Evolutionary conservation across 1,140 invertebrate species (phyloP).

Genomic region (Bombus confusus): DNA sequence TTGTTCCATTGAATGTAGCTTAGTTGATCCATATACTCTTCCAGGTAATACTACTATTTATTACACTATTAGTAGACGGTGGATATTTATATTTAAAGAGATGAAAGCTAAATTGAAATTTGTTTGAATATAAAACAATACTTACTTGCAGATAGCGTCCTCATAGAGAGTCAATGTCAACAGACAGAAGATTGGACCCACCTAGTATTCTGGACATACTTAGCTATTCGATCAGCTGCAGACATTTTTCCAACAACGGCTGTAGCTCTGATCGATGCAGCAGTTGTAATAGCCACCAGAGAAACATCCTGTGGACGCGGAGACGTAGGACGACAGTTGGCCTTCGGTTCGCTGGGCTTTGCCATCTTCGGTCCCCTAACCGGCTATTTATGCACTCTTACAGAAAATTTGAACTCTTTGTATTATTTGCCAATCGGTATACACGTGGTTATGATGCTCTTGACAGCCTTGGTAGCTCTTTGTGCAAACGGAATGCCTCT

Average conservation of each 20-base stretch:
- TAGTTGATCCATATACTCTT: conserved; percentile 86
- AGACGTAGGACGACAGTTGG: conserved; percentile 91
- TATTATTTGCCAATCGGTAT: conserved; percentile 84
- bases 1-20: conserved; percentile 86
- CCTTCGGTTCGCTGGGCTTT: conserved; percentile 89
- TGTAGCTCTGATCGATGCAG: conserved; percentile 88
- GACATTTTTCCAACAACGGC: conserved; percentile 90
- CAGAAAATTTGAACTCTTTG: conserved; percentile 67
- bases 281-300: conserved; percentile 90
- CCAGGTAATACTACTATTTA: conserved; percentile 67
- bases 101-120: not conserved
- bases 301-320: conserved; percentile 90
- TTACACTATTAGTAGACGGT: not conserved
- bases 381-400: conserved; percentile 79
- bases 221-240: conserved; percentile 87
- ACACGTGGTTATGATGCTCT: conserved; percentile 85
- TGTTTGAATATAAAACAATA: too few species aligned
- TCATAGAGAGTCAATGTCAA: conserved; percentile 86
- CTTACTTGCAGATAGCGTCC: conserved; percentile 81
- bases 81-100: too few species aligned
- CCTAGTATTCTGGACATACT: conserved; percentile 85
- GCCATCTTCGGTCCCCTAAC: conserved; percentile 88
- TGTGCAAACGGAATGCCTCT: conserved; percentile 87
- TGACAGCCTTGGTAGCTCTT: conserved; percentile 86
- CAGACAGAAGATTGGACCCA: conserved; percentile 71